Evolutionary conservation across 1,140 invertebrate species (phyloP).

Genomic region (Ips nitidus): DNA sequence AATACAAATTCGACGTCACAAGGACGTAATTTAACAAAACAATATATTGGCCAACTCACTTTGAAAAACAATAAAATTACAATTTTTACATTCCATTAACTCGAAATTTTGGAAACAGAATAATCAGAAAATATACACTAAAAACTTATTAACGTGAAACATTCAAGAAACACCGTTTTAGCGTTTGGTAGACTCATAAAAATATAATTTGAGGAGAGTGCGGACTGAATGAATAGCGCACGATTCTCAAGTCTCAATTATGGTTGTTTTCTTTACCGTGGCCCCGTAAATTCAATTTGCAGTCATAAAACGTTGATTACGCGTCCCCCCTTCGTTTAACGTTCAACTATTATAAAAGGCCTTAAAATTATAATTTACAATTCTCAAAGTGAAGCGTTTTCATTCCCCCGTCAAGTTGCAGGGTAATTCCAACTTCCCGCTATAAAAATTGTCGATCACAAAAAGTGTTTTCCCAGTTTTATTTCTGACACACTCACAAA

Average conservation of each 20-base stretch:
- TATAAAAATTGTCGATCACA: too few species aligned
- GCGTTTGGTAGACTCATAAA: constrained; percentile 17
- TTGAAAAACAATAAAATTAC: too few species aligned
- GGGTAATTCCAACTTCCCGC: too few species aligned
- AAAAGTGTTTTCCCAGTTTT: too few species aligned
- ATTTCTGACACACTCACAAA: too few species aligned
- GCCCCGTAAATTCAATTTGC: constrained; percentile 31
- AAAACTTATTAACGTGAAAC: neutral
- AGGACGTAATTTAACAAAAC: too few species aligned
- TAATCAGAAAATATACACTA: too few species aligned
- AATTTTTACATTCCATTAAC: too few species aligned
- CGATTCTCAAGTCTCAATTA: constrained; percentile 29
- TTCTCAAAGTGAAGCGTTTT: neutral
- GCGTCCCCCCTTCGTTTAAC: constrained; percentile 15
- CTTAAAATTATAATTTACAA: constrained; percentile 25
- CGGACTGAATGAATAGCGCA: constrained; percentile 11
- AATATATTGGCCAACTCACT: too few species aligned
- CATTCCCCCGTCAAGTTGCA: too few species aligned
- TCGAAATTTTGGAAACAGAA: too few species aligned
- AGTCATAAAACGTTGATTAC: constrained; percentile 34
- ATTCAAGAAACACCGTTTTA: neutral
- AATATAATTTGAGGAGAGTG: constrained; percentile 19
- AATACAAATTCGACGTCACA: too few species aligned
- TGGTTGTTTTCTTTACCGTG: constrained; percentile 26
- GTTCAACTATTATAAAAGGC: constrained; percentile 22